Evolutionary conservation across 2,888 invertebrate genomes (phyloP), one percentile per base, ranked within the genome.

Genomic region (Macrophya alboannulata): DNA sequence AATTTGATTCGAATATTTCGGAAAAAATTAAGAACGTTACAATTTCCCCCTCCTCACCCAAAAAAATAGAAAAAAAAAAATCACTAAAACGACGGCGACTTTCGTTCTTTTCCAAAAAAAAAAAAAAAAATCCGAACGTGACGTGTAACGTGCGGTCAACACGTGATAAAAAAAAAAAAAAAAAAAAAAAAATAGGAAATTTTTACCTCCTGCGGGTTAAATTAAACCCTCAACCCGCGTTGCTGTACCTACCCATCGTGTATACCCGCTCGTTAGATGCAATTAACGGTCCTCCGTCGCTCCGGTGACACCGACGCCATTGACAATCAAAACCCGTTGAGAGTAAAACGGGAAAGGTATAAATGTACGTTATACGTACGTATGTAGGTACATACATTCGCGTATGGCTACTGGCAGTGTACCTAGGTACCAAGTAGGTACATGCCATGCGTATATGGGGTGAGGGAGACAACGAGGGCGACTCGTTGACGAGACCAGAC

Each of bases 321-420:
- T 81, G 81, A 81, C 81, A 81, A 59, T 81, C 81, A 43, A 81
- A 81, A 81, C 81, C n/a, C 25, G 40, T 81, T 43, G 59, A 62
- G 25, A 59, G 37, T 40, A 25, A 81, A 81, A 81, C 51, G 59
- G n/a, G 43, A 68, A 31, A 68, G 17, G 68, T 76, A 45, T 48
- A 72, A 17, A 72, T 72, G 40, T 43, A 72, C 72, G 40, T n/a
- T n/a, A n/a, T 31, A 31, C 1, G 48, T 74, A 43, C 43, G 9
- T 21, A 74, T 12, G 5, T 74, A 17, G 15, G 9, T 37, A 40
- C 17, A 15, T 71, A 37, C 17, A 6, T n/a, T 21, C 21, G 25
- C 10, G 62, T 62, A 62, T 62, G 25, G 10, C 25, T 62, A 62
- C 25, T 5, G 55, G 55, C 55, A 31, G 31, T 31, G 31, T 48